Evolutionary conservation across 64 coral and sea anemone species (phyloP).

Genomic region (Montipora foliosa): DNA sequence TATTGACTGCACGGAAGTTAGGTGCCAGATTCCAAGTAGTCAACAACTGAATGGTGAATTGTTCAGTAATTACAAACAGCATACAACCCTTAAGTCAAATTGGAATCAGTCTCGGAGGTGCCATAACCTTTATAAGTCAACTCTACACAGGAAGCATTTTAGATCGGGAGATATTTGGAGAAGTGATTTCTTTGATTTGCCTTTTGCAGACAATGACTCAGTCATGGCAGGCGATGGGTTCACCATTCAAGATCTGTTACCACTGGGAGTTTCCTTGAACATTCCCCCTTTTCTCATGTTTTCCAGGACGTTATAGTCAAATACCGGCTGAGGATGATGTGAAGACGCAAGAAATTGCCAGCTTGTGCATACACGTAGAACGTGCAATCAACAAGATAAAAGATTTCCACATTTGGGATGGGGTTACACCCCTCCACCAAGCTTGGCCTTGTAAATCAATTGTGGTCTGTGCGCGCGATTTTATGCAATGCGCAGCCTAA

Average conservation of each 20-base stretch:
- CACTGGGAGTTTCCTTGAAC: slow-evolving; percentile 30
- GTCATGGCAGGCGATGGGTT: slow-evolving; percentile 50
- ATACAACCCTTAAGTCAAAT: slow-evolving; percentile 17
- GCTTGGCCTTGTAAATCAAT: slow-evolving; percentile 33
- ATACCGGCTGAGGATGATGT: slow-evolving; percentile 7
- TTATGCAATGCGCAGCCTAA: slow-evolving; percentile 27
- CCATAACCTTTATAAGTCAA: slow-evolving; percentile 43
- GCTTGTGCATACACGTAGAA: slow-evolving; percentile 24
- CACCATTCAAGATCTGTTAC: slow-evolving; percentile 30
- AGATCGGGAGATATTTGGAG: slow-evolving; percentile 27
- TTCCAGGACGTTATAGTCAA: not conserved
- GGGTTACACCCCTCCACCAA: not conserved
- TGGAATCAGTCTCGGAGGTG: not conserved
- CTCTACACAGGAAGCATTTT: slow-evolving; percentile 39
- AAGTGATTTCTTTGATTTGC: slow-evolving; percentile 15
- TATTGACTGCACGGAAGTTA: slow-evolving; percentile 20
- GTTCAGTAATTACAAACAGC: slow-evolving; percentile 25
- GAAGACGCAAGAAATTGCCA: slow-evolving; percentile 21
- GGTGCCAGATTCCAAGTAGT: slow-evolving; percentile 49
- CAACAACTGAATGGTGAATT: not conserved
- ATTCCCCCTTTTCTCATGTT: slow-evolving; percentile 23
- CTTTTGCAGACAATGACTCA: not conserved
- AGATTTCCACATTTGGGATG: slow-evolving; percentile 50
- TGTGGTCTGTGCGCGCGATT: slow-evolving; percentile 31
- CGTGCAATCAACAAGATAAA: slow-evolving; percentile 47